Evolutionary conservation across 92 coral and sea anemone genomes (phyloP).

Genomic region (Ricordea florida): DNA sequence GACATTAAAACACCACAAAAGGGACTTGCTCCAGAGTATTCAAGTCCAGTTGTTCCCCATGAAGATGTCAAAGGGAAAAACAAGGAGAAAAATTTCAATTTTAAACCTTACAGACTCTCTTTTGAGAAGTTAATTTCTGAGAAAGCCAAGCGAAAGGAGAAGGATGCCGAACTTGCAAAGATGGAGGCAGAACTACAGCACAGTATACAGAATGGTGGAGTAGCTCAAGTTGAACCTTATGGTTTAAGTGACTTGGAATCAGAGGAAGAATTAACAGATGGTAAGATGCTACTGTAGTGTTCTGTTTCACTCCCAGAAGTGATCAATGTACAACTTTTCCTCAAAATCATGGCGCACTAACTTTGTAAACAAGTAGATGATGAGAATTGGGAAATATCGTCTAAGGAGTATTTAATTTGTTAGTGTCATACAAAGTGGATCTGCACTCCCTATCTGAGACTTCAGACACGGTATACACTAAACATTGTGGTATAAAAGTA

Average conservation of each 20-base stretch:
- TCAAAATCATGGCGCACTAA: too few species aligned
- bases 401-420: too few species aligned
- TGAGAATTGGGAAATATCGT: too few species aligned
- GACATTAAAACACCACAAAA: slow-evolving; percentile 55
- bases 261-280: slow-evolving; percentile 70
- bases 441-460: too few species aligned
- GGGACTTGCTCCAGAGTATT: slow-evolving; percentile 25
- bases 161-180: slow-evolving; percentile 57
- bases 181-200: slow-evolving; percentile 81
- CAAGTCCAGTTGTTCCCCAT: too few species aligned
- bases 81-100: slow-evolving; percentile 23
- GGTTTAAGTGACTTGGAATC: slow-evolving; percentile 62
- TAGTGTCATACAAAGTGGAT: too few species aligned
- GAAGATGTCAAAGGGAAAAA: not conserved
- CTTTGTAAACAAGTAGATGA: too few species aligned
- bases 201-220: slow-evolving; percentile 72
- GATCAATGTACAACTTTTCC: too few species aligned
- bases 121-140: slow-evolving; percentile 72
- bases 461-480: too few species aligned
- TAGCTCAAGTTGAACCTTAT: slow-evolving; percentile 30
- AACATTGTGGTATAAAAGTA: too few species aligned
- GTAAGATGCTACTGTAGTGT: slow-evolving; percentile 15
- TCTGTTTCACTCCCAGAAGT: too few species aligned
- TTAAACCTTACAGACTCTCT: slow-evolving; percentile 73
- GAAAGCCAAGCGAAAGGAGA: slow-evolving; percentile 54